Evolutionary conservation across 1,140 invertebrate species (phyloP).

Genomic region (Thaumatotibia leucotreta): DNA sequence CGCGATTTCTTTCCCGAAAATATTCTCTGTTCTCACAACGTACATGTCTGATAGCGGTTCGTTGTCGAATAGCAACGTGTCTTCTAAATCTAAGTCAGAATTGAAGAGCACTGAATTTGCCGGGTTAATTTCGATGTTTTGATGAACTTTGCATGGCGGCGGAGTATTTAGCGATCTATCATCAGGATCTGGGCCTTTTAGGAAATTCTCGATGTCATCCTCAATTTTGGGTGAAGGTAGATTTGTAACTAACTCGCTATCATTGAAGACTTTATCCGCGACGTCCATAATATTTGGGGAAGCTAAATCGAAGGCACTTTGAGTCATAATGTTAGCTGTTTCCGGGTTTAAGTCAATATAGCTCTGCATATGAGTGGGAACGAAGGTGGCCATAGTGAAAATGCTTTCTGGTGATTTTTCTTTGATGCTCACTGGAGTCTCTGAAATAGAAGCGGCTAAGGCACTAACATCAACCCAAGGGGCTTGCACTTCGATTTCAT

Average conservation of each 20-base stretch:
- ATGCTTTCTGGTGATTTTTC: conserved; percentile 75
- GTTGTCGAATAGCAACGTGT: conserved; percentile 70
- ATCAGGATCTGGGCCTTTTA: conserved; percentile 11
- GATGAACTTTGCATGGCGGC: conserved; percentile 47
- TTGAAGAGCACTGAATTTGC: conserved; percentile 73
- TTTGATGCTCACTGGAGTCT: conserved; percentile 74
- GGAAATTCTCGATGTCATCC: conserved; percentile 14
- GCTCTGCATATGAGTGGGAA: conserved; percentile 85
- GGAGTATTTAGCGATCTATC: conserved; percentile 16
- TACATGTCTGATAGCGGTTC: conserved; percentile 76
- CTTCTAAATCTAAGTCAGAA: conserved; percentile 68
- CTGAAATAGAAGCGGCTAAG: conserved; percentile 76
- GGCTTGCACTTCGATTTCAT: conserved; percentile 83
- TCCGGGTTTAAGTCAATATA: conserved; percentile 77
- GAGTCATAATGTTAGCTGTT: conserved; percentile 50
- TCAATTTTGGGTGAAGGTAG: conserved; percentile 38
- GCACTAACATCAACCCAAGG: conserved; percentile 84
- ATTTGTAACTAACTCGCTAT: conserved; percentile 59
- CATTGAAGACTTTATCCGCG: conserved; percentile 64
- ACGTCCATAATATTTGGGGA: conserved; percentile 59
- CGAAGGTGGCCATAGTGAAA: conserved; percentile 76
- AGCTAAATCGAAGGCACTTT: conserved; percentile 58
- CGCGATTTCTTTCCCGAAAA: conserved; percentile 66
- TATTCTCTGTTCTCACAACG: conserved; percentile 72
- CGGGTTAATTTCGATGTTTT: conserved; percentile 74